Percentiles rank a stretch among this genome's conserved stretches.
Evolutionary conservation across 2,797 vertebrate genomes (phyloP).

Genomic region (Gila robusta): DNA sequence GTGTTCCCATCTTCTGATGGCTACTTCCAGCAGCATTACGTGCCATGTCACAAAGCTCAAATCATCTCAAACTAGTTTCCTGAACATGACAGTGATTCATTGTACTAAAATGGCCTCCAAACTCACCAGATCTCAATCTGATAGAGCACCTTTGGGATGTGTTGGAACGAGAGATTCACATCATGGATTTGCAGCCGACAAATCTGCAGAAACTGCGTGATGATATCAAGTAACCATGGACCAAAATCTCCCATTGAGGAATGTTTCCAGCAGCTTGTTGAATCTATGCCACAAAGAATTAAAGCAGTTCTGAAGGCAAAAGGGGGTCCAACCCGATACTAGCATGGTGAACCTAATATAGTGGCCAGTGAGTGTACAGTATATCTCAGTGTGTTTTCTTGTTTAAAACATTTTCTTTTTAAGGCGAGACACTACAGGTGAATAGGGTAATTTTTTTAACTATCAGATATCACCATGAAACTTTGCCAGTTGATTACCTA

Average conservation of each 20-base stretch:
- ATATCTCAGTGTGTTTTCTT: not conserved
- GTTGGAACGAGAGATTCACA: conserved; percentile 52
- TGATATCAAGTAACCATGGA: not conserved
- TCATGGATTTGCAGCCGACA: conserved; percentile 69
- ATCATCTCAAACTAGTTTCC: conserved; percentile 65
- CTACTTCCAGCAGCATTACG: conserved; percentile 60
- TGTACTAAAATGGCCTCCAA: conserved; percentile 19
- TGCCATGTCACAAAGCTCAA: not conserved
- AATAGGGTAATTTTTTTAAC: too few relatives aligned
- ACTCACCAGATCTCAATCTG: not conserved
- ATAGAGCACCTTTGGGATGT: not conserved
- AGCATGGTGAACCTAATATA: not conserved
- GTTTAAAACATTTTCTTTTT: not conserved
- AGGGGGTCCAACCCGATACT: too few relatives aligned
- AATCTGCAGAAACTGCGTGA: conserved; percentile 66
- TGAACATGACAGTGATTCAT: not conserved
- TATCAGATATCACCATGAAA: too few relatives aligned
- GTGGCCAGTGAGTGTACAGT: not conserved
- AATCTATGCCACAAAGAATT: not conserved
- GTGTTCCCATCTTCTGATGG: conserved; percentile 52
- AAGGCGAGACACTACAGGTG: too few relatives aligned
- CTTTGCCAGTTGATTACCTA: too few relatives aligned
- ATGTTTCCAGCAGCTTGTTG: not conserved
- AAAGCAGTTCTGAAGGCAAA: not conserved
- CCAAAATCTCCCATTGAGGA: not conserved